Evolutionary conservation across 1,140 invertebrate genomes (phyloP).

Genomic region (Oryctes rhinoceros): DNA sequence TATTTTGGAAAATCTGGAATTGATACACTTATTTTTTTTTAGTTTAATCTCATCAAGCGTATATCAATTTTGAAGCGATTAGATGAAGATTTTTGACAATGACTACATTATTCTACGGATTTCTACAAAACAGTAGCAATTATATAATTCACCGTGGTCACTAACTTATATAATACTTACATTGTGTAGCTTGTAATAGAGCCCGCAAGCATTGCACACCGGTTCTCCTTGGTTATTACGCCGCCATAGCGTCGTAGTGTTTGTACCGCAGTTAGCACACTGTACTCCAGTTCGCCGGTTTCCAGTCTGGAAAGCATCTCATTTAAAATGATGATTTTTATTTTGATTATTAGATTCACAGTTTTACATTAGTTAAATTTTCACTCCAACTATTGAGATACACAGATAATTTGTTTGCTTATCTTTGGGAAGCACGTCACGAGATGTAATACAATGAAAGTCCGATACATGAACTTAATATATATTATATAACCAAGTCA

Average conservation of each 20-base stretch:
- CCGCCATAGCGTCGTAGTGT: constrained; percentile 86
- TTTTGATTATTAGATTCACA: too few species aligned
- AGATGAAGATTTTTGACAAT: neutral
- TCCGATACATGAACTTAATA: too few species aligned
- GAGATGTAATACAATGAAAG: too few species aligned
- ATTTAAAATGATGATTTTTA: neutral
- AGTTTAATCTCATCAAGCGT: neutral
- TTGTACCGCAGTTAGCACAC: constrained; percentile 89
- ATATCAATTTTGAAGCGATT: neutral
- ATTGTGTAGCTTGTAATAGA: constrained; percentile 89
- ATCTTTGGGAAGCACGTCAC: too few species aligned
- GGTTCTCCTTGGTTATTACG: constrained; percentile 89
- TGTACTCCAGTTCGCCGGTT: constrained; percentile 78
- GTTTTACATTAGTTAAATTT: too few species aligned
- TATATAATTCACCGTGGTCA: too few species aligned
- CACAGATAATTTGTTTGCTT: too few species aligned
- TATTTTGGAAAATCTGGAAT: neutral
- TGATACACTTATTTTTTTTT: too few species aligned
- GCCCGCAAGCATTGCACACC: constrained; percentile 91
- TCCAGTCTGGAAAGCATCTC: constrained; percentile 65
- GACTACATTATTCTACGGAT: neutral
- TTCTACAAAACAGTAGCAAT: too few species aligned
- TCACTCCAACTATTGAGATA: too few species aligned
- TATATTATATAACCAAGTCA: too few species aligned
- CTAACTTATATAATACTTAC: constrained; percentile 66